phyloP scores from a whole-genome alignment of 1,140 invertebrate genomes.

The Schlechtendalia chinensis region DNA sequence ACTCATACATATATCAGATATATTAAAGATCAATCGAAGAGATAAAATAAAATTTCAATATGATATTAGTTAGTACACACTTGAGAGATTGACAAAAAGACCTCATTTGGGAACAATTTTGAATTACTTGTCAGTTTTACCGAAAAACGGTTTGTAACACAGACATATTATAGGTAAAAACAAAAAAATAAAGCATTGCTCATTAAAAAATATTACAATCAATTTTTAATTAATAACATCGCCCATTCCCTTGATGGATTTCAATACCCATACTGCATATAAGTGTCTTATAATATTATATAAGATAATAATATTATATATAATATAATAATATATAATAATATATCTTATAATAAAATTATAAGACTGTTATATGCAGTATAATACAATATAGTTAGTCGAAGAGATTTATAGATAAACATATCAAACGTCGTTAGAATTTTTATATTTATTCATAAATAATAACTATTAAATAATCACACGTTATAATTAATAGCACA shows the following conservation, averaged over 20 bases:
- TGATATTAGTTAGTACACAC: background rate
- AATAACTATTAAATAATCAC: background rate
- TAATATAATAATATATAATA: no score
- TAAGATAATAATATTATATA: no score
- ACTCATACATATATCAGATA: background rate
- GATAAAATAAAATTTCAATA: background rate
- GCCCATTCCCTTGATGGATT: background rate
- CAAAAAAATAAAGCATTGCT: slow-evolving; percentile 25
- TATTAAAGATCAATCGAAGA: no score
- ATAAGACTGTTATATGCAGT: no score
- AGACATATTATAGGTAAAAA: background rate
- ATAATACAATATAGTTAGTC: background rate
- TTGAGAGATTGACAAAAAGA: background rate
- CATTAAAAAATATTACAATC: slow-evolving; percentile 29
- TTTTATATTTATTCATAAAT: background rate
- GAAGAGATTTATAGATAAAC: background rate
- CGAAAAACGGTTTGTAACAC: background rate
- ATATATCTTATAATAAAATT: no score
- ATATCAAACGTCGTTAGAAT: background rate
- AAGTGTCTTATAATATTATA: no score
- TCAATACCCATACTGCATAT: no score
- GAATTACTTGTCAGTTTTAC: background rate
- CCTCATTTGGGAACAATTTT: background rate
- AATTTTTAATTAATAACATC: background rate
- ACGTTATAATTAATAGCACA: background rate